Base-by-base conservation (phyloP, 2,797 vertebrate species). In the Cichlasoma orientale region DNA sequence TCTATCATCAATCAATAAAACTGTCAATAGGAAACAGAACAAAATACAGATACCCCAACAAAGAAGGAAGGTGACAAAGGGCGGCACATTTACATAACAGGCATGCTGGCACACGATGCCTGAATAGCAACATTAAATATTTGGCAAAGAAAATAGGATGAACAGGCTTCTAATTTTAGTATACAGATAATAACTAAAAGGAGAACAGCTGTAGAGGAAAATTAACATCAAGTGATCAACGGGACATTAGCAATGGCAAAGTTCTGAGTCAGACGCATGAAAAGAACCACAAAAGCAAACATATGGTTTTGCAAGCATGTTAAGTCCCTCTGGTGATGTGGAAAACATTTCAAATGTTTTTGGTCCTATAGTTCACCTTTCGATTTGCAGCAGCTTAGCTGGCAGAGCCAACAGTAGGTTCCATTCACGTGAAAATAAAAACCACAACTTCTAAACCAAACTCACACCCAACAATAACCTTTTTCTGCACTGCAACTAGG, bases 91-190 rank as follows among this genome's bases (percentile, higher is more conserved):
- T 59, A 58, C 19, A 29, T n/a, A 57, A 74, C n/a, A 44, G 56
- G 38, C 52, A 73, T 73, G 27, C 31, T 58, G 54, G 6, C 18
- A 70, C 33, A 75, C 68, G 56, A 38, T 66, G 23, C 16, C 61
- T 47, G 41, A 68, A 74, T 16, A 18, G 68, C 38, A 74, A 56
- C 23, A 55, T 56, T 50, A 44, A 73, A 69, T 16, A 77, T 68
- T 44, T 79, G 70, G 52, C 56, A 74, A 84, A 74, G 52, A 66
- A 63, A 29, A 68, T 5, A 50, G 41, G 23, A 68, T n/a, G 16
- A 29, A 13, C 23, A 31, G 23, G 52, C 41, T 61, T 79, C 78
- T 78, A 61, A 75, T 80, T 72, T 69, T 83, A 73, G 47, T 3
- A 1, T 1, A 18, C 21, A 58, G 55, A 19, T 61, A 75, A 74